These are phyloP conservation scores for Hydrocynus forskahlii DNA, from an alignment of 2,797 vertebrate species.

Conservation along the genomic window DNA sequence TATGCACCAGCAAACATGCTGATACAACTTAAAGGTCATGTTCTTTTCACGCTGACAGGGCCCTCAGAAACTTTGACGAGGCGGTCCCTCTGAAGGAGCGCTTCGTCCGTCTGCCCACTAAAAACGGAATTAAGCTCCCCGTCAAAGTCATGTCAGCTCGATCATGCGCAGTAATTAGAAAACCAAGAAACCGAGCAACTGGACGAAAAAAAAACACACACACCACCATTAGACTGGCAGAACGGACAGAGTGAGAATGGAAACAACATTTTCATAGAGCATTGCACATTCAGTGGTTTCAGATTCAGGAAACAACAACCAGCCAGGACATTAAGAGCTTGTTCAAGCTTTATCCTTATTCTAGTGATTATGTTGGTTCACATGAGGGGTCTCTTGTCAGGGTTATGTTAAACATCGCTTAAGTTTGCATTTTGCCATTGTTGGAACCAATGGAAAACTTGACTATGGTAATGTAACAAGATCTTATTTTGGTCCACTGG, in stretches of 20 bases:
- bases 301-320: not conserved
- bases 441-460: not conserved
- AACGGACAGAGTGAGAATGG: constrained; percentile 20
- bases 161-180: constrained; percentile 90
- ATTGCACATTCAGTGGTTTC: not conserved
- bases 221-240: constrained; percentile 30
- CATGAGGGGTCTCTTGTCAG: not conserved
- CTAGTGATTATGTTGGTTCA: not conserved
- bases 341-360: not conserved
- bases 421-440: not conserved
- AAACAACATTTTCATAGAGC: constrained; percentile 15
- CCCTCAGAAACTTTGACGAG: constrained; percentile 97
- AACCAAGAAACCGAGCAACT: constrained; percentile 74
- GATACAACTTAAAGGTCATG: constrained; percentile 99
- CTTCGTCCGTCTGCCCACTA: constrained; percentile 68
- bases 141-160: constrained; percentile 81
- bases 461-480: too few relatives aligned
- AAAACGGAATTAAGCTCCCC: constrained; percentile 88
- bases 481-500: not conserved
- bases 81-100: constrained; percentile 88
- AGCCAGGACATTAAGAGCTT: not conserved
- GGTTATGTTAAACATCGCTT: too few relatives aligned
- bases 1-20: constrained; percentile 99
- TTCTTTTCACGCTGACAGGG: constrained; percentile 99
- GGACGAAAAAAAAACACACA: constrained; percentile 47